Evolutionary conservation across 2,888 invertebrate species (phyloP), one percentile per base, ranked within the genome.

Genomic region (Erebia palarica): DNA sequence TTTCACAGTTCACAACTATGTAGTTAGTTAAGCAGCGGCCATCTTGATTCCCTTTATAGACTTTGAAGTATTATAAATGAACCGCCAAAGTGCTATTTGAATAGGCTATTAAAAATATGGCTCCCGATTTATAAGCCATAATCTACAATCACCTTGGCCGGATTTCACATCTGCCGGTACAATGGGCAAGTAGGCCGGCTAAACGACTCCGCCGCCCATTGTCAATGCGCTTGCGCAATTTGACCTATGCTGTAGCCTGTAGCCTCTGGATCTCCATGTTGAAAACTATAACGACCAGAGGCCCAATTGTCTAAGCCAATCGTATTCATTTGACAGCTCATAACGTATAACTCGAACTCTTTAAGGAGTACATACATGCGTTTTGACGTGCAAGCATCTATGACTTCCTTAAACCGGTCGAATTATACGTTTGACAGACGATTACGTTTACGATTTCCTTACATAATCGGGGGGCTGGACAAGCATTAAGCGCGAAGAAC

Each of bases 151-250:
- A 85, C 89, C 90, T 90, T 91, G 90, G 88, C 87, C 87, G 85
- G 86, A 88, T 90, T 90, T 89, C 86, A 88, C 87, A 88, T 89
- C 86, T 87, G 86, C 80, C 89, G 91, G 83, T 90, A 83, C 85
- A 83, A 70, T 86, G 87, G 81, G 75, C 86, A 91, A 88, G 84
- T 87, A 82, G 91, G 87, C 79, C 87, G 83, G 70, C 73, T 76
- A 75, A 49, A 78, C 75, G 73, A 69, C 76, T 79, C 78, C 80
- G 83, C 82, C 84, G 85, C 79, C 86, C 85, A 87, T 88, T 89
- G 88, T 88, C 88, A 86, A 86, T 78, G 80, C 79, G 79, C 76
- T 80, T 77, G 81, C 82, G 83, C 80, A 82, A 82, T 69, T 70
- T 11, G 11, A 69, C 64, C 66, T 74, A 69, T 68, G 69, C 11